phyloP scores from a whole-genome alignment of 1,140 invertebrate species.

The Sesamia nonagrioides region DNA sequence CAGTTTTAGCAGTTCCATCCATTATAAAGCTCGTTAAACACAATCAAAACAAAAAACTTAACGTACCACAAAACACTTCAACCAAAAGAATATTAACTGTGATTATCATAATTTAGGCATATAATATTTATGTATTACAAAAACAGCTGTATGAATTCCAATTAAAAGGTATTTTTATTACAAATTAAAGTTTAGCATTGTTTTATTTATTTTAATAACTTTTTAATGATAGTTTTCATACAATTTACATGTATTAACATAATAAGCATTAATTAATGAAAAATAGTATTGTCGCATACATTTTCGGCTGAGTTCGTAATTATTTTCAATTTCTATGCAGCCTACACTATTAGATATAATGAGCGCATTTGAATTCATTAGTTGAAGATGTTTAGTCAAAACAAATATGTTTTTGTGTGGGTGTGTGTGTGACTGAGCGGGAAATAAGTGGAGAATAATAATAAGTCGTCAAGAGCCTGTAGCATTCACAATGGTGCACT shows the following conservation, averaged over 20 bases:
- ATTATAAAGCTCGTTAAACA: conserved; percentile 8
- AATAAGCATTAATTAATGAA: neutral
- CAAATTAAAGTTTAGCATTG: conserved; percentile 3
- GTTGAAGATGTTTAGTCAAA: neutral
- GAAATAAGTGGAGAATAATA: neutral
- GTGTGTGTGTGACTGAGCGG: neutral
- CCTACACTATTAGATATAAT: neutral
- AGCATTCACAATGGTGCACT: too few species aligned
- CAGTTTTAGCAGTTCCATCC: neutral
- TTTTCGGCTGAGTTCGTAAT: neutral
- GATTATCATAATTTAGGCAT: conserved; percentile 20
- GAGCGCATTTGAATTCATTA: neutral
- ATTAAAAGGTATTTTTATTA: conserved; percentile 6
- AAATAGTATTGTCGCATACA: neutral
- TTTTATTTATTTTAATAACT: conserved; percentile 12
- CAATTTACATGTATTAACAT: neutral
- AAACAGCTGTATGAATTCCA: conserved; percentile 18
- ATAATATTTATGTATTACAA: conserved; percentile 9
- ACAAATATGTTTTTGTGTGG: too few species aligned
- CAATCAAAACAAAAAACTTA: neutral
- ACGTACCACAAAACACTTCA: neutral
- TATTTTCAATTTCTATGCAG: conserved; percentile 5
- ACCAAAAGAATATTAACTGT: neutral
- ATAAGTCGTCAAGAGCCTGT: too few species aligned
- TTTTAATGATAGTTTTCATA: neutral